Evolutionary conservation across 2,888 invertebrate genomes (phyloP), one percentile per base, ranked within the genome.

Genomic region (Leptopilina drosophilae): DNA sequence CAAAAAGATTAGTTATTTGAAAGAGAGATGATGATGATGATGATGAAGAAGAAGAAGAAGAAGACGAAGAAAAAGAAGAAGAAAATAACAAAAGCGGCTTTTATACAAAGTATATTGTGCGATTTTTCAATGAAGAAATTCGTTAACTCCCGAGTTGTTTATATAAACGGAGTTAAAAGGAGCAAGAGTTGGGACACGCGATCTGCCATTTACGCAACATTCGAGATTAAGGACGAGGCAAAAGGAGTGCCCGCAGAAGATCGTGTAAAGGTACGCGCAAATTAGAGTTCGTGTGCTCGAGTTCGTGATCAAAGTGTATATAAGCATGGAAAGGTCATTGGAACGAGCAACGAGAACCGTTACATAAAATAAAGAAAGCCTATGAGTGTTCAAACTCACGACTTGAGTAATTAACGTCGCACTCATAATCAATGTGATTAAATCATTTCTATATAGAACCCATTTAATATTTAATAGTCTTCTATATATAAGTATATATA

Each of bases 291-390:
- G 78, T 76, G 78, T 76, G 53, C 78, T 81, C 77, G 77, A 81
- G 56, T 78, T 77, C 79, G 79, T 76, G 80, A 81, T 82, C 84
- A 66, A 80, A 80, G 82, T 78, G 78, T 81, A 49, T 49, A 7
- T 42, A 42, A 80, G 80, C 83, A 82, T 80, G 81, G 42, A 84
- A 82, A 84, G 84, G 84, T 82, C 84, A 82, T 84, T 82, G 84
- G 81, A 82, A 84, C 84, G 82, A 80, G 80, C 80, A 76, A 82
- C 82, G 82, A 82, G 82, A 82, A 84, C 84, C 84, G 84, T 84
- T 84, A 84, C 84, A 80, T 77, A 77, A 82, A 83, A 84, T 81
- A 81, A 80, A 80, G 82, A 82, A 82, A 84, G 82, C 77, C 79
- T 66, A 15, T 66, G 42, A 15, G 33, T 66, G 66, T 66, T 40